These are phyloP conservation scores for Chrysina gloriosa DNA, from an alignment of 2,888 invertebrate genomes.

Conservation along the genomic window DNA sequence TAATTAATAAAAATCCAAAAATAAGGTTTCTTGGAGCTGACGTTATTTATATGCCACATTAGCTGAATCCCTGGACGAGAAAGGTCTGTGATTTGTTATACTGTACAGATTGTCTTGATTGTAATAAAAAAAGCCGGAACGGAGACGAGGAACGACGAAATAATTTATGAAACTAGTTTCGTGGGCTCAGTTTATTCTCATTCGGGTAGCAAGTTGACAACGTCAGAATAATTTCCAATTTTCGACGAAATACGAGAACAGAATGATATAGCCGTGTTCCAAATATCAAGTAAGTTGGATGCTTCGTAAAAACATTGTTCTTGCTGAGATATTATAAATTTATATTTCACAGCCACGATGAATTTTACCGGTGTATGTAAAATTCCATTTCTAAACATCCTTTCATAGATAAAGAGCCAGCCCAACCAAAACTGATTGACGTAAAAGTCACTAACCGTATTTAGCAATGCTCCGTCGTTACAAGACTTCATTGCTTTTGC, in stretches of 20 bases:
- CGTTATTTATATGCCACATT: constrained; percentile 42
- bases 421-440: background rate
- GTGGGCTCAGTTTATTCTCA: constrained; percentile 42
- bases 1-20: constrained; percentile 39
- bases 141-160: constrained; percentile 31
- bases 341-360: background rate
- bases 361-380: background rate
- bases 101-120: constrained; percentile 41
- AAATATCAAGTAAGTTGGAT: constrained; percentile 13
- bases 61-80: constrained; percentile 31
- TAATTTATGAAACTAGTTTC: constrained; percentile 43
- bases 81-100: constrained; percentile 38
- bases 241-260: constrained; percentile 44
- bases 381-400: background rate
- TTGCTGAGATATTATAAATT: constrained; percentile 10
- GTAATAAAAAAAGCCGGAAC: constrained; percentile 34
- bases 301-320: background rate
- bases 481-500: background rate
- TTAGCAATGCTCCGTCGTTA: background rate
- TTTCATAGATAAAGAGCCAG: background rate
- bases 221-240: constrained; percentile 46
- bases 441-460: background rate
- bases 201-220: constrained; percentile 41
- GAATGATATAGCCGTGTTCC: constrained; percentile 13
- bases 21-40: constrained; percentile 22